These are phyloP conservation scores for Dicyrtoma fusca DNA, from an alignment of 2,888 invertebrate species.

Conservation along the genomic window DNA sequence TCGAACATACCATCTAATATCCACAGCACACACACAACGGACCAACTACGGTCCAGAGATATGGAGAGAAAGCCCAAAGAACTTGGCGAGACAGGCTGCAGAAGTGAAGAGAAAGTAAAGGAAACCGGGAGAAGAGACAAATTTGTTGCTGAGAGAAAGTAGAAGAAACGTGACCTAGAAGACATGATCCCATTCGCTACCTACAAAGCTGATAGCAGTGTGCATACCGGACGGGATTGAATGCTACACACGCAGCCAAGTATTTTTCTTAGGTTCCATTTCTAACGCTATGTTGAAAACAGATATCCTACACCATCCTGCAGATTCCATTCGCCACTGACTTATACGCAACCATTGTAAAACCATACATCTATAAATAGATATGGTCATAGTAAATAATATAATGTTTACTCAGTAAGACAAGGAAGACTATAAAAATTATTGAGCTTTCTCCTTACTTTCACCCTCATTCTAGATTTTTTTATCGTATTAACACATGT, in stretches of 20 bases:
- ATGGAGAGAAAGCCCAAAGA: background rate
- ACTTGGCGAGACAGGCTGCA: background rate
- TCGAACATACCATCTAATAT: background rate
- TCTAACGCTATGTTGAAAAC: background rate
- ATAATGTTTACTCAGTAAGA: background rate
- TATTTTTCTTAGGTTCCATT: slow-evolving; percentile 20
- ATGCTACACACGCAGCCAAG: slow-evolving; percentile 22
- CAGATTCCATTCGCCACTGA: too few relatives aligned
- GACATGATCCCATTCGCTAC: slow-evolving; percentile 20
- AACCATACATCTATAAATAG: background rate
- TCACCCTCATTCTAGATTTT: background rate
- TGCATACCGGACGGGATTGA: background rate
- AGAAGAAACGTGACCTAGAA: slow-evolving; percentile 35
- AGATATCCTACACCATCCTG: too few relatives aligned
- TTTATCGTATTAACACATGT: background rate
- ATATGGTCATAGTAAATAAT: slow-evolving; percentile 13
- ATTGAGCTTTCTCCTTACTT: background rate
- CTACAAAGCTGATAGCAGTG: too few relatives aligned
- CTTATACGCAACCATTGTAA: too few relatives aligned
- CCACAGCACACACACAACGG: too few relatives aligned
- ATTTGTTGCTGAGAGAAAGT: slow-evolving; percentile 34
- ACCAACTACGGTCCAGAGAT: too few relatives aligned
- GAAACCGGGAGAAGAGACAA: slow-evolving; percentile 33
- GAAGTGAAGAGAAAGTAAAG: slow-evolving; percentile 8
- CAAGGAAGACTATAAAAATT: background rate